Base-by-base conservation (phyloP, 2,888 invertebrate species). In the Disparrhopalites patrizii region DNA sequence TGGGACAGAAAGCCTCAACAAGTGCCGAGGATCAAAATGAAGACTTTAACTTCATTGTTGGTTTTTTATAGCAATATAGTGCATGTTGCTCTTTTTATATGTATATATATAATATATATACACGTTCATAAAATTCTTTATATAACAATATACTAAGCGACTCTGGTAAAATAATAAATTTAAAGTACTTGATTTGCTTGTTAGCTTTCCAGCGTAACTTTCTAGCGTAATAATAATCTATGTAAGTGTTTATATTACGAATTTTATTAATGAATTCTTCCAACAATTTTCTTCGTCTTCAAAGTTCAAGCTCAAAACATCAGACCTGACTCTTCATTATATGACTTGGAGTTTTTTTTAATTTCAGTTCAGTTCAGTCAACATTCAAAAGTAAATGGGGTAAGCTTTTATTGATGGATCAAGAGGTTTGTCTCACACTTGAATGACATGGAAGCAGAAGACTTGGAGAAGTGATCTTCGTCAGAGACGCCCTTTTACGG, bases 301-400 rank as follows among this genome's bases (percentile, higher is more conserved):
- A n/a, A 8, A 27, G 27, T 57, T 38, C 18, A 57, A 57, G 57
- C 57, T 57, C 57, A 57, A 57, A 36, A 38, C 57, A 57, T 57
- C 57, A 57, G 57, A 57, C 57, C 57, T 57, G 36, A 36, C 31
- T 57, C 57, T 38, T 57, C 57, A 18, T 20, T 38, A n/a, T n/a
- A 57, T 63, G 62, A 55, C 38, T 36, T 60, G 8, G 58, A 30
- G 25, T 27, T 38, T 25, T 23, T 38, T 57, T 36, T 36, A 57
- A 33, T 55, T 56, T 55, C 27, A 63, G 55, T 63, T 56, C 63
- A 63, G 43, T 63, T 60, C 60, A 60, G 60, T 60, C 60, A 36
- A 8, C 38, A 38, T 23, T 23, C 57, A 10, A 10, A n/a, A 43
- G 31, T 38, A 20, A 28, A 43, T 43, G 27, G 38, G 23, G 38